A percentile compares a stretch with the other conserved stretches of the same genome.
These are phyloP conservation scores for Ceratina japonica DNA, from an alignment of 1,140 invertebrate genomes.

Conservation along the genomic window DNA sequence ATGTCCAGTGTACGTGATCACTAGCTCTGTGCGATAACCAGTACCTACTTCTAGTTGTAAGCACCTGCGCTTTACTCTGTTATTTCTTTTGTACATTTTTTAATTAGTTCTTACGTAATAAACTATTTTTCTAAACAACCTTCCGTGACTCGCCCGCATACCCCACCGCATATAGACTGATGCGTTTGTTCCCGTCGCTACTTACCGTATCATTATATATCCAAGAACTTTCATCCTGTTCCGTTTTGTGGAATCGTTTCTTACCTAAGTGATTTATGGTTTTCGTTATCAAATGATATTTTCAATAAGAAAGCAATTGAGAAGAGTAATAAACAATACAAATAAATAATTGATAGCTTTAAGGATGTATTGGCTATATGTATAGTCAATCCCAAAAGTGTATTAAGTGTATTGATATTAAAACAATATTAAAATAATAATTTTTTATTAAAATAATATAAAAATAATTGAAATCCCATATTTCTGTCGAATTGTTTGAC, in stretches of 20 bases:
- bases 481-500: no score
- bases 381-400: no score
- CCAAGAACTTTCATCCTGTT: constrained; percentile 15
- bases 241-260: not conserved
- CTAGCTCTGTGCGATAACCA: not conserved
- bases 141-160: not conserved
- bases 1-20: constrained; percentile 11
- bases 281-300: not conserved
- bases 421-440: no score
- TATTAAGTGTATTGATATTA: no score
- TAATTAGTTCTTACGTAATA: constrained; percentile 44
- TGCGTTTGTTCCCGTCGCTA: not conserved
- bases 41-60: not conserved
- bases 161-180: not conserved
- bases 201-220: not conserved
- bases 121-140: constrained; percentile 20
- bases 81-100: constrained; percentile 47
- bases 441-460: no score
- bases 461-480: no score
- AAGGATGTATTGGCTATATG: no score
- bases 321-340: no score
- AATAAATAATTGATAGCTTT: no score
- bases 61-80: constrained; percentile 42
- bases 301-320: no score
- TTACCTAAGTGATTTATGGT: not conserved